Evolutionary conservation across 2,888 invertebrate genomes (phyloP), one percentile per base, ranked within the genome.

Genomic region (Brenthis ino): DNA sequence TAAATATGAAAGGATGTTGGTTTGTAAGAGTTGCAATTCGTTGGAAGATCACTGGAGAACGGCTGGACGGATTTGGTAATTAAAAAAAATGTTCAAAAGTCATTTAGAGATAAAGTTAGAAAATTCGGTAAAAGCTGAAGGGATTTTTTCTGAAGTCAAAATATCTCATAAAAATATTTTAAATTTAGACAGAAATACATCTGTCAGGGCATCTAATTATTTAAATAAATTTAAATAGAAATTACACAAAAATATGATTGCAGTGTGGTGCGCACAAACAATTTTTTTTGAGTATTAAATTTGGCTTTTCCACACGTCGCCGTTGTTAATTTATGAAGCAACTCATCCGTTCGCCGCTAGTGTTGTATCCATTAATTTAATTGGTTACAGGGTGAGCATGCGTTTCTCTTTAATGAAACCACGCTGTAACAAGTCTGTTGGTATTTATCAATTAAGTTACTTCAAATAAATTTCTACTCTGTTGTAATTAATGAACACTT

Each of bases 401-500:
- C 79, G 80, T 80, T 79, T 74, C 67, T 71, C 68, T 72, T 72
- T 83, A 85, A 85, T 82, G 81, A 84, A 83, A 83, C 79, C 82
- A 76, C 76, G 72, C 68, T 69, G 72, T 75, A 69, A 72, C 67
- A 70, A 74, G 75, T 77, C 78, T 81, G 82, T 82, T 77, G 80
- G 81, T 84, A 82, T 84, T 85, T 83, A 85, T 85, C 82, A 86
- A 85, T 86, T 82, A 82, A 80, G 79, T 79, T 76, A 81, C 79
- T 78, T 76, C 78, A 80, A 81, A 86, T 84, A 84, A 82, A 85
- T 85, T 72, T 81, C 75, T 70, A 71, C 76, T 74, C 76, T 75
- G 80, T 79, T 77, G 79, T 85, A 82, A 88, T 88, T 86, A 85
- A 88, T 87, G 85, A 86, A 84, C 83, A 82, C 80, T 83, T 79